Evolutionary conservation across 2,113 vertebrate genomes (phyloP).

Genomic region (Cyprinus carpio): DNA sequence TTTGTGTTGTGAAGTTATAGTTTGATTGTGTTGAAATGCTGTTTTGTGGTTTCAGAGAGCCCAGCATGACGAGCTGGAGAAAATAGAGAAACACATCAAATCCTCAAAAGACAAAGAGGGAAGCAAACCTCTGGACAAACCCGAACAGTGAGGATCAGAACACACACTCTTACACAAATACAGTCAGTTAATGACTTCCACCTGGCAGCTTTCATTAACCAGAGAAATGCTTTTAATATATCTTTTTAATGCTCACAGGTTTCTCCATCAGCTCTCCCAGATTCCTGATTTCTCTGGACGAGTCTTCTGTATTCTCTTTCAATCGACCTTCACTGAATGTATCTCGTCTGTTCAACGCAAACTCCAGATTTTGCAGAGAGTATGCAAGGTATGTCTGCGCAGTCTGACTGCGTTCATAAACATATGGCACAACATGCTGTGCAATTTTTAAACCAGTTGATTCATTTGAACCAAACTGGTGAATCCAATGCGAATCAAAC

Average conservation of each 20-base stretch:
- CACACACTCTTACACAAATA: not conserved
- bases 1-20: not conserved
- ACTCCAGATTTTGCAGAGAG: conserved; percentile 86
- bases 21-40: conserved; percentile 6
- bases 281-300: conserved; percentile 94
- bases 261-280: conserved; percentile 90
- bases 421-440: not conserved
- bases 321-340: conserved; percentile 90
- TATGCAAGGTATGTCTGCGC: conserved; percentile 82
- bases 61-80: conserved; percentile 93
- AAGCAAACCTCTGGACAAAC: conserved; percentile 91
- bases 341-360: conserved; percentile 86
- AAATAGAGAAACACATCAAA: conserved; percentile 94
- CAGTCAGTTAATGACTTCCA: not conserved
- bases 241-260: conserved; percentile 72
- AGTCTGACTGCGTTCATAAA: not conserved
- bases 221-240: not conserved
- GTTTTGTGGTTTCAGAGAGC: conserved; percentile 82
- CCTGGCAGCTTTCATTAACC: not conserved
- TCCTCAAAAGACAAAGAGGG: conserved; percentile 91
- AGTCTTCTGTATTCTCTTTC: conserved; percentile 95
- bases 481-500: not conserved
- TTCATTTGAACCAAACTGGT: not conserved
- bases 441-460: not conserved
- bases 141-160: conserved; percentile 88